Evolutionary conservation across 2,797 vertebrate species (phyloP).

Genomic region (Lagorchestes hirsutus): DNA sequence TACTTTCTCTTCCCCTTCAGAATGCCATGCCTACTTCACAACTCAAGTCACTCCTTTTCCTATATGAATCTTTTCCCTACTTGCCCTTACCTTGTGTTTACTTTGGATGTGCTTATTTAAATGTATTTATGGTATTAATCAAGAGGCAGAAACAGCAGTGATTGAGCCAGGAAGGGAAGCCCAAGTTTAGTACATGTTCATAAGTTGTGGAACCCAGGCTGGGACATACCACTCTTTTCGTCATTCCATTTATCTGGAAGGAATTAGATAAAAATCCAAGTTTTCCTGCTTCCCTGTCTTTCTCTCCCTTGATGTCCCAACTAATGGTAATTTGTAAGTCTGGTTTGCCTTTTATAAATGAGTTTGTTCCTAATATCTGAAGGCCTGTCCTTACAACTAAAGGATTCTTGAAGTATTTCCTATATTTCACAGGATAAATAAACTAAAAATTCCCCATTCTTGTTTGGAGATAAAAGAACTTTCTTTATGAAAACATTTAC

Average conservation of each 20-base stretch:
- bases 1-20: neutral
- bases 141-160: neutral
- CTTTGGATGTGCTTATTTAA: neutral
- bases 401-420: neutral
- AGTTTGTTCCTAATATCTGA: neutral
- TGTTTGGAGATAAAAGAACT: conserved; percentile 25
- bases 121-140: neutral
- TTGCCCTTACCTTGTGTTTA: neutral
- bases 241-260: neutral
- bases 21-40: neutral
- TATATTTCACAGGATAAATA: neutral
- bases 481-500: conserved; percentile 54
- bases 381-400: neutral
- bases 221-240: neutral
- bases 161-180: neutral
- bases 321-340: neutral
- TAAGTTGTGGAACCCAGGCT: neutral
- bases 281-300: neutral
- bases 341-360: neutral
- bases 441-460: neutral
- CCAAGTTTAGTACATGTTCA: neutral
- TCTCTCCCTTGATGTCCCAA: neutral
- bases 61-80: neutral
- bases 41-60: neutral
- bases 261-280: neutral